Percentiles rank a stretch among this genome's conserved stretches.
phyloP scores from a whole-genome alignment of 2,113 vertebrate species.

The Corydoras sp. region DNA sequence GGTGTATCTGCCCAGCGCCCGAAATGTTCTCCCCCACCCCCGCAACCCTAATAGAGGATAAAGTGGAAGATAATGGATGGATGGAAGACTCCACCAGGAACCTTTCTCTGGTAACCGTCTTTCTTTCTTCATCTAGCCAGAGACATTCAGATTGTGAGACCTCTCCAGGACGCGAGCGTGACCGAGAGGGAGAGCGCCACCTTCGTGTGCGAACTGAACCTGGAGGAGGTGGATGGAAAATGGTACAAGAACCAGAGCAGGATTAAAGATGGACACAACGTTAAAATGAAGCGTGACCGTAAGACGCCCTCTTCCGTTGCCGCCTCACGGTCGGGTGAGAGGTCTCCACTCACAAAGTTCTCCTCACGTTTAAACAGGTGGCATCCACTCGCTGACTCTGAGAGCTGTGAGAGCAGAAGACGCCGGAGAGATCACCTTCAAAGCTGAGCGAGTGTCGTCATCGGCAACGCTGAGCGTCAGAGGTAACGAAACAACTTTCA shows the following conservation, averaged over 20 bases:
- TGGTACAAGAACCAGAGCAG: slow-evolving; percentile 82
- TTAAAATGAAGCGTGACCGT: slow-evolving; percentile 85
- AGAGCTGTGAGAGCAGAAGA: slow-evolving; percentile 73
- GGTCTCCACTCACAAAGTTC: too few species aligned
- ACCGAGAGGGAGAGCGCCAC: slow-evolving; percentile 74
- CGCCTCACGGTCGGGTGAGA: too few species aligned
- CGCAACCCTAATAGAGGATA: too few species aligned
- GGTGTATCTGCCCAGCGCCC: too few species aligned
- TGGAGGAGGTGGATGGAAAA: slow-evolving; percentile 79
- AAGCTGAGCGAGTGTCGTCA: slow-evolving; percentile 81
- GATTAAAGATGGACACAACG: slow-evolving; percentile 73
- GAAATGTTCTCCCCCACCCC: too few species aligned
- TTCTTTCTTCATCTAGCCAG: slow-evolving; percentile 64
- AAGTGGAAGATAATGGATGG: too few species aligned
- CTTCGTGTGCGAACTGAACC: slow-evolving; percentile 83
- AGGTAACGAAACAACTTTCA: slow-evolving; percentile 63
- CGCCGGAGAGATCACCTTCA: slow-evolving; percentile 83
- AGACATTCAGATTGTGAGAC: slow-evolving; percentile 74
- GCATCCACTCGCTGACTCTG: slow-evolving; percentile 69
- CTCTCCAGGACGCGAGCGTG: slow-evolving; percentile 78
- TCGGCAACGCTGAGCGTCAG: slow-evolving; percentile 77
- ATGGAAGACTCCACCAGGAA: too few species aligned
- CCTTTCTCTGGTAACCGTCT: too few species aligned
- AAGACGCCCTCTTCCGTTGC: slow-evolving; percentile 9
- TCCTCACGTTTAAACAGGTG: slow-evolving; percentile 59